Base-by-base conservation (phyloP, 2,113 vertebrate genomes). In the Pollimyrus isidori region DNA sequence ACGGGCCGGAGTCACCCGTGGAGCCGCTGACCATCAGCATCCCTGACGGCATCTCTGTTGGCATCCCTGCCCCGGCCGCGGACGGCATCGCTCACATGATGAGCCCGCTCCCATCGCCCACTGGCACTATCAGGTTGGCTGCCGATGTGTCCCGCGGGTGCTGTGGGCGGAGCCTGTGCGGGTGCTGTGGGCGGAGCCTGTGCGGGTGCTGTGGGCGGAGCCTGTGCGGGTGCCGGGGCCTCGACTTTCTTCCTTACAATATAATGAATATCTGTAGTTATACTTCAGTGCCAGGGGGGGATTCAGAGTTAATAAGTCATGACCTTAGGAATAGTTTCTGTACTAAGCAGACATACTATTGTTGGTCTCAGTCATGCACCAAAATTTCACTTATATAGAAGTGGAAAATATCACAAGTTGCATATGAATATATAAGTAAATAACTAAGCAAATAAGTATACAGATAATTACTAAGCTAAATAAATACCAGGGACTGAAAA, bases 11-110 rank as follows among this genome's bases (percentile, higher is more conserved):
- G 94, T 99, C 98, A 3, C 98, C 97, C 0, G 95, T 98, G 94
- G 98, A 98, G 91, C 95, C 97, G 0, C 95, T 99, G 91, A 99
- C 97, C 94, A 99, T 99, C 96, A 99, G 97, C 97, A 99, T 99
- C 97, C 98, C 98, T 93, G 98, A 99, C 93, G 97, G 97, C 96
- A 98, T 99, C 92, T 94, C 96, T 99, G 88, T 98, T 98, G 96
- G 99, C 98, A 92, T 98, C 98, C 26, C 96, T 99, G 90, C 98
- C 98, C 3, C 98, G 90, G 98, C 98, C 10, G 98, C 98, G 0
- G 98, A 99, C 92, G 98, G 97, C 96, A 98, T 99, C 91, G 97
- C 97, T 91, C 97, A 99, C 94, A 96, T 99, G 88, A 98, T 98
- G 96, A 99, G 98, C 92, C 98, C 98, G 21, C 96, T 99, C 89